A percentile compares a stretch with the other conserved stretches of the same genome.
These are phyloP conservation scores for Hepsetus odoe DNA, from an alignment of 2,113 vertebrate species.

Conservation along the genomic window DNA sequence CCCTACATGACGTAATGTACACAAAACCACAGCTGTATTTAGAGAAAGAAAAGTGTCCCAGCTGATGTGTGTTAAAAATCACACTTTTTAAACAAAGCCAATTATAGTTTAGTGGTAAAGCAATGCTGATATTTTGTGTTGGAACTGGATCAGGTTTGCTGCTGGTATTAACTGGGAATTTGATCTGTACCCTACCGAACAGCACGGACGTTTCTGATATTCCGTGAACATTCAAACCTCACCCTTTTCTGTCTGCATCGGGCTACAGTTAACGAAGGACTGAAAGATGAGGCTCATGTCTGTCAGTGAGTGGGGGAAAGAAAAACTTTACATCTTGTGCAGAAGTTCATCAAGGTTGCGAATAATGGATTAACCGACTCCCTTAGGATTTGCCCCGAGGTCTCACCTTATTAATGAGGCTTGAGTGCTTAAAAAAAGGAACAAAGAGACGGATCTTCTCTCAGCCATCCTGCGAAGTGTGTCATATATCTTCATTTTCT, in stretches of 20 bases:
- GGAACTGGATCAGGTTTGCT: too few species aligned
- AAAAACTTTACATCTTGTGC: conserved; percentile 62
- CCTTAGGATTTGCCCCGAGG: conserved; percentile 57
- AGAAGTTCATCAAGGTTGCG: conserved; percentile 68
- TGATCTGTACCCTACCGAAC: too few species aligned
- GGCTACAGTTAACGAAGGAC: background rate
- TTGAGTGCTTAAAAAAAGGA: conserved; percentile 60
- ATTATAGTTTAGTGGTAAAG: too few species aligned
- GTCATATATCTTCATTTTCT: conserved; percentile 77
- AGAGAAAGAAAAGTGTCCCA: too few species aligned
- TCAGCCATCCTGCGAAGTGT: conserved; percentile 70
- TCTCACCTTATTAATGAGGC: conserved; percentile 72
- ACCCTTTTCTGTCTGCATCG: background rate
- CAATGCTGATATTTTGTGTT: too few species aligned
- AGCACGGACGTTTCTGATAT: too few species aligned
- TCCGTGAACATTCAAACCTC: too few species aligned
- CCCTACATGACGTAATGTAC: too few species aligned
- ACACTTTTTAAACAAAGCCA: too few species aligned
- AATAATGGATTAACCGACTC: conserved; percentile 73
- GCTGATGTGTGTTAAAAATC: too few species aligned
- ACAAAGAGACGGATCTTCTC: conserved; percentile 67
- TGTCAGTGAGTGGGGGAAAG: background rate
- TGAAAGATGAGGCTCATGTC: background rate
- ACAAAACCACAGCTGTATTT: too few species aligned
- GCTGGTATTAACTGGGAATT: too few species aligned